These are phyloP conservation scores for Halictus quadricinctus DNA, from an alignment of 2,888 invertebrate species.

Conservation along the genomic window DNA sequence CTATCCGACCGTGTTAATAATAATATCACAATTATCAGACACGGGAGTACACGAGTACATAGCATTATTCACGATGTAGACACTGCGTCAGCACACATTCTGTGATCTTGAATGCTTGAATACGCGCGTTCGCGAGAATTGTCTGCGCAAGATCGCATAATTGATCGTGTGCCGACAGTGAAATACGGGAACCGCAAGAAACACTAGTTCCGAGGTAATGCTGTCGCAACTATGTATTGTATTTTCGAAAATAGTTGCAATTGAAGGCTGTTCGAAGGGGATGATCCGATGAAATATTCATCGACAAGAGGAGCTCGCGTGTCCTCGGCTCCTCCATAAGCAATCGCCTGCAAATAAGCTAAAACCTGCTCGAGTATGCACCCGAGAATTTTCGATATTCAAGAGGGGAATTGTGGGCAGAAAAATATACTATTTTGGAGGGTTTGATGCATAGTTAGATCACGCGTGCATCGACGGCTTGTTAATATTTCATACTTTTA, in stretches of 20 bases:
- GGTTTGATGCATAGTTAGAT: constrained; percentile 37
- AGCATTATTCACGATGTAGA: too few species aligned
- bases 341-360: constrained; percentile 21
- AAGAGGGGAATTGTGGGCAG: neutral
- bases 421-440: constrained; percentile 24
- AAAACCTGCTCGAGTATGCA: constrained; percentile 47
- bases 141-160: constrained; percentile 9
- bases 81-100: neutral
- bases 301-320: constrained; percentile 25
- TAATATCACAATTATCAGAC: neutral
- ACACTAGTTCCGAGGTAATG: neutral
- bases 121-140: neutral
- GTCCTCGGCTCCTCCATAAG: constrained; percentile 14
- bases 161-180: neutral
- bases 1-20: too few species aligned
- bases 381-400: constrained; percentile 13
- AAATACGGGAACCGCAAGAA: neutral
- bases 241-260: constrained; percentile 27
- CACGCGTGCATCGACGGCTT: constrained; percentile 4
- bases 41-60: too few species aligned
- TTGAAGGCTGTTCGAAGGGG: constrained; percentile 14
- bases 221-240: neutral
- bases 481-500: constrained; percentile 52
- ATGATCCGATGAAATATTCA: constrained; percentile 54
- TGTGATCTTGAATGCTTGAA: neutral